A percentile compares a stretch with the other conserved stretches of the same genome.
These are phyloP conservation scores for Rhinopithecus roxellana DNA, from an alignment of 2,113 vertebrate species.

Conservation along the genomic window DNA sequence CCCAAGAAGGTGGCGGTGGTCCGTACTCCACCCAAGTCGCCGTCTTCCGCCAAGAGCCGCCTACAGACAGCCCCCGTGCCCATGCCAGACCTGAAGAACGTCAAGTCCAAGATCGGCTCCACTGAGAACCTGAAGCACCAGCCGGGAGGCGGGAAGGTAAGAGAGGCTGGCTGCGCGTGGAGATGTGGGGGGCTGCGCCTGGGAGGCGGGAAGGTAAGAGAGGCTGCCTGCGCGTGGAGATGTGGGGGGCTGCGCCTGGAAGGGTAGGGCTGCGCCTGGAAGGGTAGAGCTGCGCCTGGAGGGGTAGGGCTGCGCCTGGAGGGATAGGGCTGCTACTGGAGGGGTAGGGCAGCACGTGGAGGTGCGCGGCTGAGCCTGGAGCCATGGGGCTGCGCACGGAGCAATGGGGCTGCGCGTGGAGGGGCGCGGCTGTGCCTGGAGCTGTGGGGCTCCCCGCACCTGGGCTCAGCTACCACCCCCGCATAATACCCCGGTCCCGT, in stretches of 20 bases:
- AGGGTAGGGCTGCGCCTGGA: too few species aligned
- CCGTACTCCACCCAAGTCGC: conserved; percentile 96
- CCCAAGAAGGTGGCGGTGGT: conserved; percentile 96
- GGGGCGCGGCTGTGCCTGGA: background rate
- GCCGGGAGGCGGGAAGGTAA: conserved; percentile 97
- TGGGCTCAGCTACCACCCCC: background rate
- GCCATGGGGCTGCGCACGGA: too few species aligned
- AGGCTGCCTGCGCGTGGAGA: too few species aligned
- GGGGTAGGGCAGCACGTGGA: too few species aligned
- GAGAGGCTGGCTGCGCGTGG: background rate
- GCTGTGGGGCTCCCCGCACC: background rate
- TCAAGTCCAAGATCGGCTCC: conserved; percentile 96
- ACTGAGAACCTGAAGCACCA: conserved; percentile 97
- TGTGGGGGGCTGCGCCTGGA: too few species aligned
- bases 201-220: conserved; percentile 88
- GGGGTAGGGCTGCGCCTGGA: too few species aligned
- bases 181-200: too few species aligned
- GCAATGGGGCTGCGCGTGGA: too few species aligned
- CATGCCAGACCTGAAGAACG: conserved; percentile 95
- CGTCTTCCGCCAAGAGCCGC: conserved; percentile 92
- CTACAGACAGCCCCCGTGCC: conserved; percentile 86
- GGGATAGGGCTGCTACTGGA: too few species aligned
- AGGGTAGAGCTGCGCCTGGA: too few species aligned
- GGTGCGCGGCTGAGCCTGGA: too few species aligned
- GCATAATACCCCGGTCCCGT: fast-evolving